Conservation (phyloP, 2,797 vertebrate genomes). For the Phalanger gymnotis region DNA sequence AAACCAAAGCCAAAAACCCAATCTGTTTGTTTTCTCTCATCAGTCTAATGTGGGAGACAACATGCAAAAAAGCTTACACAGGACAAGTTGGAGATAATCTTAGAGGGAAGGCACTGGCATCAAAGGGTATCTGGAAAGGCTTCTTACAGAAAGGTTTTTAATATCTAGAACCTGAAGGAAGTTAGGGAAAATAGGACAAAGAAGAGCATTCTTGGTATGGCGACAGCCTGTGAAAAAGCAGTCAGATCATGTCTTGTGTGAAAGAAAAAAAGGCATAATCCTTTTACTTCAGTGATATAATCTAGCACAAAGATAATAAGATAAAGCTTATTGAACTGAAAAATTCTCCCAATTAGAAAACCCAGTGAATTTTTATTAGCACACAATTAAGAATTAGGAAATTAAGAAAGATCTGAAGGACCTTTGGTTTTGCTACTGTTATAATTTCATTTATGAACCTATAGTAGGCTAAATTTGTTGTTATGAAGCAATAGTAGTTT, state of each 20-base stretch:
- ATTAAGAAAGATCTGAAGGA: background rate
- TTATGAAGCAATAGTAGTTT: slow-evolving; percentile 23
- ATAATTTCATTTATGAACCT: background rate
- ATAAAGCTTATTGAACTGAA: slow-evolving; percentile 7
- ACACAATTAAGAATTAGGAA: background rate
- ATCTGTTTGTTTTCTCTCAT: no score
- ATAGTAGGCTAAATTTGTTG: slow-evolving; percentile 52
- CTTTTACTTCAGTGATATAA: background rate
- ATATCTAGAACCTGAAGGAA: no score
- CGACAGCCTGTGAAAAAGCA: no score
- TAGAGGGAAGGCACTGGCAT: no score
- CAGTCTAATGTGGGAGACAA: no score
- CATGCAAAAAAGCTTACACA: no score
- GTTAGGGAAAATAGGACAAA: no score
- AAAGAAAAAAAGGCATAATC: slow-evolving; percentile 1
- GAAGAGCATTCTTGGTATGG: no score
- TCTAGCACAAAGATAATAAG: background rate
- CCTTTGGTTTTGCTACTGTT: background rate
- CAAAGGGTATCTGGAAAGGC: no score
- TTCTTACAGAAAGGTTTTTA: no score
- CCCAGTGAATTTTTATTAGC: background rate
- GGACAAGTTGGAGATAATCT: no score
- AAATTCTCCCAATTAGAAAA: background rate
- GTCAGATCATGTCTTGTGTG: background rate
- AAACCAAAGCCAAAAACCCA: no score